phyloP scores from a whole-genome alignment of 2,797 vertebrate genomes.

The Merluccius polli region DNA sequence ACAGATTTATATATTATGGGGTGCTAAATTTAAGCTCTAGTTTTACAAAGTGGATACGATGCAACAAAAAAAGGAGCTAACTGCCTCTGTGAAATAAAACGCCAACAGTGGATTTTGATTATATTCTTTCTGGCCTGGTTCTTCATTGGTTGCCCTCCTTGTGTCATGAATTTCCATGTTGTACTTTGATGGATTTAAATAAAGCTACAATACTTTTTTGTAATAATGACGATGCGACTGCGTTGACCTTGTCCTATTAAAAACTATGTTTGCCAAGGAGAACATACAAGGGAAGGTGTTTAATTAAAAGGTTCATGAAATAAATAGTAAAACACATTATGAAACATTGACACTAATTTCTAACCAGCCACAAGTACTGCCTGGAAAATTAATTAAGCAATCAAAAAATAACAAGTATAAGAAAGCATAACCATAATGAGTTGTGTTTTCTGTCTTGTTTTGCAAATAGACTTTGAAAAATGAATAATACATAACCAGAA shows the following conservation, averaged over 20 bases:
- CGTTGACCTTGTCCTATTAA: slow-evolving; percentile 59
- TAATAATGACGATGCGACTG: slow-evolving; percentile 34
- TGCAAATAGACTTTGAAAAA: background rate
- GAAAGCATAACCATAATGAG: background rate
- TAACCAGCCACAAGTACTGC: background rate
- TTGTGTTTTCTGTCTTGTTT: background rate
- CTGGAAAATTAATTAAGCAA: background rate
- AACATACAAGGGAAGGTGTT: background rate
- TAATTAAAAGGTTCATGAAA: background rate
- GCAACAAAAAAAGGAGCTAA: slow-evolving; percentile 9
- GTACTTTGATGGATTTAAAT: slow-evolving; percentile 47
- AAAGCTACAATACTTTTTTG: slow-evolving; percentile 52
- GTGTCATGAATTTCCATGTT: slow-evolving; percentile 55
- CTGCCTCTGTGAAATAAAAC: slow-evolving; percentile 18
- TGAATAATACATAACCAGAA: background rate
- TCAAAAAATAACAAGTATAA: background rate
- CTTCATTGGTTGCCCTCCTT: slow-evolving; percentile 58
- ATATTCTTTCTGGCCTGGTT: slow-evolving; percentile 29
- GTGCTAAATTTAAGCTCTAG: too few species aligned
- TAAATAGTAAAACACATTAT: background rate
- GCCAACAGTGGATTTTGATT: slow-evolving; percentile 29
- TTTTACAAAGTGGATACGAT: slow-evolving; percentile 7
- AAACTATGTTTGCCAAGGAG: slow-evolving; percentile 37
- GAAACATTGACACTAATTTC: background rate
- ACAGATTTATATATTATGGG: background rate